Percentiles rank a stretch among this genome's conserved stretches.
Evolutionary conservation across 1,140 invertebrate species (phyloP).

Genomic region (Trachymyrmex cornetzi): DNA sequence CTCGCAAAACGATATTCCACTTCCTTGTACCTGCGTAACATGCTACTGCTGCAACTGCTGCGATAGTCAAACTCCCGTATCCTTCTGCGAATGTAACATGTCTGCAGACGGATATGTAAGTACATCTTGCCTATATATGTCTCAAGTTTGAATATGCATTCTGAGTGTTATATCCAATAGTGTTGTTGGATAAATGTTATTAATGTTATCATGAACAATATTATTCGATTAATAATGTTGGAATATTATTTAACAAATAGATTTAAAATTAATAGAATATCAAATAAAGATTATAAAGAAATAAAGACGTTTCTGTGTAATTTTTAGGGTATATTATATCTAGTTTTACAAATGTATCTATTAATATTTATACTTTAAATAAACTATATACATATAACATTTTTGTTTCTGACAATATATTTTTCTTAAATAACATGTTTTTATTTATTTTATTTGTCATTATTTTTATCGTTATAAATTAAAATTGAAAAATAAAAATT

Average conservation of each 20-base stretch:
- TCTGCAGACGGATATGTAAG: background rate
- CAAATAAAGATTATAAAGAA: background rate
- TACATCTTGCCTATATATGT: background rate
- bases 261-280: background rate
- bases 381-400: too few relatives aligned
- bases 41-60: background rate
- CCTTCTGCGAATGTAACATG: background rate
- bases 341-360: too few relatives aligned
- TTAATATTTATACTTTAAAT: too few relatives aligned
- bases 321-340: too few relatives aligned
- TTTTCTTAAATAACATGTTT: too few relatives aligned
- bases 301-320: background rate
- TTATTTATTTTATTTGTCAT: too few relatives aligned
- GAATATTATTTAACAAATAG: background rate
- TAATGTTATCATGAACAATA: background rate
- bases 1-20: slow-evolving; percentile 39
- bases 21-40: slow-evolving; percentile 10
- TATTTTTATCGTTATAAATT: too few relatives aligned
- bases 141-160: slow-evolving; percentile 15
- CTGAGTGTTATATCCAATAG: too few relatives aligned
- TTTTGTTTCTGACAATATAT: too few relatives aligned
- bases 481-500: too few relatives aligned
- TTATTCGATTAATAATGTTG: background rate
- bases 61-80: slow-evolving; percentile 29
- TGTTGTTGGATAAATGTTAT: background rate